A percentile compares a stretch with the other conserved stretches of the same genome.
phyloP scores from a whole-genome alignment of 1,140 invertebrate genomes.

The Alviniconcha marisindica region DNA sequence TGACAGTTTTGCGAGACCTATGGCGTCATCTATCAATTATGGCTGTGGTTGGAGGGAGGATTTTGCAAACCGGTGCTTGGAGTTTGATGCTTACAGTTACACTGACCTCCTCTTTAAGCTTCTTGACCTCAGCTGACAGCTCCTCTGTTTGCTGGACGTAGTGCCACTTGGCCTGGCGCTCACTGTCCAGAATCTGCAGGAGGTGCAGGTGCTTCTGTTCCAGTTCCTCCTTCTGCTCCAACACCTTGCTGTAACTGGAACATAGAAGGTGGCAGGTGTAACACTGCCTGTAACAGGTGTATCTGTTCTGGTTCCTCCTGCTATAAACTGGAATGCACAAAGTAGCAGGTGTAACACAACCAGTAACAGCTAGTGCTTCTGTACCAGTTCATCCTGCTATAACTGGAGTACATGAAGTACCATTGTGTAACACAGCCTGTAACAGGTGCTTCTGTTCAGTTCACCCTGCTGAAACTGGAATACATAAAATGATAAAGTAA shows the following conservation, averaged over 20 bases:
- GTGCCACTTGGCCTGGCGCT: slow-evolving; percentile 95
- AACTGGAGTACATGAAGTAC: slow-evolving; percentile 79
- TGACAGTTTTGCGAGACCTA: too few species aligned
- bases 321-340: too few species aligned
- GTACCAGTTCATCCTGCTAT: slow-evolving; percentile 92
- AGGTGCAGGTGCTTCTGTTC: slow-evolving; percentile 96
- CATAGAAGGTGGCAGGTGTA: neutral
- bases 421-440: too few species aligned
- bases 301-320: neutral
- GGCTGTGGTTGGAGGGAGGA: too few species aligned
- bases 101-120: slow-evolving; percentile 89
- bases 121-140: slow-evolving; percentile 91
- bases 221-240: slow-evolving; percentile 93
- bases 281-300: neutral
- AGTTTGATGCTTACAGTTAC: too few species aligned
- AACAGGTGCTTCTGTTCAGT: slow-evolving; percentile 92
- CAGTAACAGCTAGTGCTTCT: slow-evolving; percentile 94
- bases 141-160: slow-evolving; percentile 96
- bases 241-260: slow-evolving; percentile 91
- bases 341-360: too few species aligned
- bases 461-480: slow-evolving; percentile 94
- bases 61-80: too few species aligned
- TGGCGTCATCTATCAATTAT: too few species aligned
- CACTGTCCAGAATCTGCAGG: slow-evolving; percentile 93
- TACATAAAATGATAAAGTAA: slow-evolving; percentile 9